Evolutionary conservation across 2,113 vertebrate species (phyloP).

Genomic region (Cinclus mexicanus): DNA sequence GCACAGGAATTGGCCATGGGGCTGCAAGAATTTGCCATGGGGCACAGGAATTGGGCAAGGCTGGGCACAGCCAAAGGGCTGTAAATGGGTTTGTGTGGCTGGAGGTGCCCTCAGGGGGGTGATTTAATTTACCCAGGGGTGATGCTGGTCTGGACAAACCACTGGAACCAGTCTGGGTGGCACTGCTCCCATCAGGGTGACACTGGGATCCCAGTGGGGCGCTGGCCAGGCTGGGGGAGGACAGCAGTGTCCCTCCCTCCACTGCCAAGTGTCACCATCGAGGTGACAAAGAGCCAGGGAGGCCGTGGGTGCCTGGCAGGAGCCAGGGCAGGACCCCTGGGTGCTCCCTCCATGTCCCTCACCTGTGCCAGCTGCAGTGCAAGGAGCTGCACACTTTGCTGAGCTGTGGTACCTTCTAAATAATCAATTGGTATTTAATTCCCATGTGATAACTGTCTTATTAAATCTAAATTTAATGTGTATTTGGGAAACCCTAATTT

Average conservation of each 20-base stretch:
- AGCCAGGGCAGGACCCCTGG: background rate
- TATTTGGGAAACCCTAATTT: constrained; percentile 68
- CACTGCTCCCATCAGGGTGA: fast-evolving
- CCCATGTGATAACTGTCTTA: constrained; percentile 70
- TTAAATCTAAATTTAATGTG: constrained; percentile 73
- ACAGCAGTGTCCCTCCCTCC: background rate
- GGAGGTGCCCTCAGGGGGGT: background rate
- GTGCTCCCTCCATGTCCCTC: background rate
- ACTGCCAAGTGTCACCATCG: fast-evolving
- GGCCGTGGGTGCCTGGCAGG: fast-evolving
- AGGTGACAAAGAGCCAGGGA: background rate
- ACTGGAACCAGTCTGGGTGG: fast-evolving
- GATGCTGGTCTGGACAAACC: background rate
- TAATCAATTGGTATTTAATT: constrained; percentile 63
- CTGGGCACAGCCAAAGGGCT: background rate
- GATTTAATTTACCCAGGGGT: background rate
- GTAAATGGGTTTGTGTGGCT: fast-evolving
- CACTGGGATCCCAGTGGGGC: background rate
- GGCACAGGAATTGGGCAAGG: background rate
- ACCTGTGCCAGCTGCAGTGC: background rate
- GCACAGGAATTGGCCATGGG: no score
- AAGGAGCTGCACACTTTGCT: background rate
- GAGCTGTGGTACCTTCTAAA: background rate
- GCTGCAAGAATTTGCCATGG: background rate
- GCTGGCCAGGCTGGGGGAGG: background rate